Percentiles rank a stretch among this genome's conserved stretches.
These are phyloP conservation scores for Drosophila paramelanica DNA, from an alignment of 2,888 invertebrate genomes.

Conservation along the genomic window DNA sequence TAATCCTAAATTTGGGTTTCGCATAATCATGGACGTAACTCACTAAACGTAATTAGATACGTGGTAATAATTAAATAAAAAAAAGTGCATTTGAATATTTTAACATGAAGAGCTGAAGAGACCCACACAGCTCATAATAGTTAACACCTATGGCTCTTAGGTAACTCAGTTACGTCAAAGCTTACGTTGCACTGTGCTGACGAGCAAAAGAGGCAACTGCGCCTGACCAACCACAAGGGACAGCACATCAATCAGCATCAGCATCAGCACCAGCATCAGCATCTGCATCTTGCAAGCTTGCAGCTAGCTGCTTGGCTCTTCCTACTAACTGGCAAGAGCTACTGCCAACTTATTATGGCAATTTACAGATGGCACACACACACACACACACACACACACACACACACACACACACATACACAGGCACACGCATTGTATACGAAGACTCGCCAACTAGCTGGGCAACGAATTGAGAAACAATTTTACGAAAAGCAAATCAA, in stretches of 20 bases:
- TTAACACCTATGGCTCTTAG: constrained; percentile 23
- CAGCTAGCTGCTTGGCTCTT: constrained; percentile 31
- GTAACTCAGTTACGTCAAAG: constrained; percentile 56
- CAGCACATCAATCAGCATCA: constrained; percentile 40
- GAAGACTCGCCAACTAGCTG: constrained; percentile 47
- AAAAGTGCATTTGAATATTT: no score
- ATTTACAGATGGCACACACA: constrained; percentile 50
- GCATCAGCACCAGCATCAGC: constrained; percentile 29
- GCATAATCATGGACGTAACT: constrained; percentile 1
- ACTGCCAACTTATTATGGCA: constrained; percentile 70
- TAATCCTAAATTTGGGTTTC: no score
- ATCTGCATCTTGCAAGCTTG: constrained; percentile 21
- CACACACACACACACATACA: constrained; percentile 16
- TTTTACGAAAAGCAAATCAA: constrained; percentile 73
- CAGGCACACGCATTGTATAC: background rate
- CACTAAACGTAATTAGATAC: constrained; percentile 1
- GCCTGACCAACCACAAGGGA: constrained; percentile 37
- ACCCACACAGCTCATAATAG: background rate
- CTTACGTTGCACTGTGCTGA: constrained; percentile 35
- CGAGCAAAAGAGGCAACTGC: constrained; percentile 18
- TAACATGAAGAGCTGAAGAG: background rate
- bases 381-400: constrained; percentile 10
- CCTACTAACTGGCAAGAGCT: constrained; percentile 36
- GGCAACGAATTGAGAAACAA: constrained; percentile 74
- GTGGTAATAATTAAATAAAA: background rate